phyloP scores from a whole-genome alignment of 2,797 vertebrate genomes.

The Eupleurogrammus muticus region DNA sequence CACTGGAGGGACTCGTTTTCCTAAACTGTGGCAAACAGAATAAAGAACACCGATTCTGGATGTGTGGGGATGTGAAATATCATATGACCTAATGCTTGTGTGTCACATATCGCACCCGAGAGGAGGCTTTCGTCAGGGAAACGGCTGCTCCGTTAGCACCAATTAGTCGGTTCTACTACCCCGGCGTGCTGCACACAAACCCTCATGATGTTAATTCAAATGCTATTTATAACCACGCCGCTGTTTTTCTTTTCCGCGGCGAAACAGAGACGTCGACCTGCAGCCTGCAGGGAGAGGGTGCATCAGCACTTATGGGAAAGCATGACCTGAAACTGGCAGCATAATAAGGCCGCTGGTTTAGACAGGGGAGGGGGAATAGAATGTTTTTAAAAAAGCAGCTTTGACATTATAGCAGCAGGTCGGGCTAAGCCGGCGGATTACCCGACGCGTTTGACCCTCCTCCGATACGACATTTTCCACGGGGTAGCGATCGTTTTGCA shows the following conservation, averaged over 20 bases:
- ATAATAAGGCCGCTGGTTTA: slow-evolving; percentile 40
- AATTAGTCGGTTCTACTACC: background rate
- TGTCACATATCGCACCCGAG: background rate
- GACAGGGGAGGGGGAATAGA: background rate
- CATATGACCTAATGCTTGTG: background rate
- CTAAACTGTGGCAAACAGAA: background rate
- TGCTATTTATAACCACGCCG: slow-evolving; percentile 55
- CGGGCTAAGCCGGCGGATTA: background rate
- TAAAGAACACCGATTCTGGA: background rate
- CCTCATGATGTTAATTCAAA: slow-evolving; percentile 3
- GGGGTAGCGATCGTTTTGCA: slow-evolving; percentile 22
- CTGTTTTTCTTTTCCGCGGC: slow-evolving; percentile 42
- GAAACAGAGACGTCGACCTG: slow-evolving; percentile 54
- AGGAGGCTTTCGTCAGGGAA: background rate
- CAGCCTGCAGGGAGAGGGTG: slow-evolving; percentile 51
- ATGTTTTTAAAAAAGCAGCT: slow-evolving; percentile 24
- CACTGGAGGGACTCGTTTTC: slow-evolving; percentile 27
- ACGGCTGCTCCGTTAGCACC: background rate
- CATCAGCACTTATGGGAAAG: slow-evolving; percentile 41
- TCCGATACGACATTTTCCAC: slow-evolving; percentile 15
- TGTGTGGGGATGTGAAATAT: background rate
- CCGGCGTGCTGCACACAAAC: background rate
- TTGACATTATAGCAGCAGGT: slow-evolving; percentile 26
- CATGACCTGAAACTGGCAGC: slow-evolving; percentile 35
- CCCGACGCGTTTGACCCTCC: slow-evolving; percentile 9